These are phyloP conservation scores for Drosophila tani DNA, from an alignment of 1,140 invertebrate genomes.

Conservation along the genomic window DNA sequence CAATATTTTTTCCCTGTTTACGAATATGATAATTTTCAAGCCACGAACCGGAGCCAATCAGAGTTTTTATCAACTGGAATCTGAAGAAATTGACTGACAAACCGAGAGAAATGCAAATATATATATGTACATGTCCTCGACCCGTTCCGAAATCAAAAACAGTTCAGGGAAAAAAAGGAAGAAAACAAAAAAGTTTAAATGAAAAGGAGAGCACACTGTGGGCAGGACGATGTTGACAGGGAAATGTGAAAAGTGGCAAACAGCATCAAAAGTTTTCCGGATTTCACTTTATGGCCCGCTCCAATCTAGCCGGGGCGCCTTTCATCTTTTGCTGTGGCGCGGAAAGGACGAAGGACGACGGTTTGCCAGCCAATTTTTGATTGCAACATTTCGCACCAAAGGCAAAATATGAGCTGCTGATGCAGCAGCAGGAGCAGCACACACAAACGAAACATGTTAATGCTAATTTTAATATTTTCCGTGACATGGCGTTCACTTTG, in stretches of 20 bases:
- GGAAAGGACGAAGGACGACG: slow-evolving; percentile 1
- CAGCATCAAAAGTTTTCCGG: slow-evolving; percentile 73
- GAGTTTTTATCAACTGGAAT: slow-evolving; percentile 84
- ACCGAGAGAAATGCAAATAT: slow-evolving; percentile 41
- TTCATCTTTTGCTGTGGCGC: slow-evolving; percentile 39
- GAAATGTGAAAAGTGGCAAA: slow-evolving; percentile 71
- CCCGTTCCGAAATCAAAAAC: slow-evolving; percentile 54
- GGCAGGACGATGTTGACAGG: slow-evolving; percentile 45
- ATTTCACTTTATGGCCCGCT: slow-evolving; percentile 31
- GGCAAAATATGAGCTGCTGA: slow-evolving; percentile 56
- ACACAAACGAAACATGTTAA: slow-evolving; percentile 71
- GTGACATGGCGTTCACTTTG: slow-evolving; percentile 81
- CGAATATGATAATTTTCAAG: slow-evolving; percentile 68
- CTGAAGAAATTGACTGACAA: slow-evolving; percentile 73
- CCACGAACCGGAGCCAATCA: slow-evolving; percentile 70
- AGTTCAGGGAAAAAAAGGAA: slow-evolving; percentile 36
- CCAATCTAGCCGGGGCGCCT: slow-evolving; percentile 19
- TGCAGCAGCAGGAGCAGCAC: slow-evolving; percentile 12
- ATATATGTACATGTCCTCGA: slow-evolving; percentile 26
- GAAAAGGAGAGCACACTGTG: slow-evolving; percentile 44
- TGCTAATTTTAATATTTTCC: slow-evolving; percentile 84
- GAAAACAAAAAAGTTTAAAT: slow-evolving; percentile 56
- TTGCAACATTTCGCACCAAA: slow-evolving; percentile 81
- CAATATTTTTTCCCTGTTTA: neutral
- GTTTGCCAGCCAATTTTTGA: slow-evolving; percentile 71